Base-by-base conservation (phyloP, 2,888 invertebrate genomes). In the Cryptocheilus praepositus region DNA sequence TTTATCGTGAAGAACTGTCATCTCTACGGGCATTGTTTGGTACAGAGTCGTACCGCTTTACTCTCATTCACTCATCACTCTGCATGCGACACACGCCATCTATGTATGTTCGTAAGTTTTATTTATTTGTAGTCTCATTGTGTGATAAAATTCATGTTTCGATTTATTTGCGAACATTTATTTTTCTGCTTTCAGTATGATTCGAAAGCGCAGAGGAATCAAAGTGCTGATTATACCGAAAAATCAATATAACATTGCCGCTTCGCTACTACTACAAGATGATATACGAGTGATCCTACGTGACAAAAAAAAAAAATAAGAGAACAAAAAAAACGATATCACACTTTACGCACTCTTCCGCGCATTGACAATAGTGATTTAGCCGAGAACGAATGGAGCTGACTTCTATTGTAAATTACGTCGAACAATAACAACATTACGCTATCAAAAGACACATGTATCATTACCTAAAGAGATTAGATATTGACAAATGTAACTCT, bases 111-210 rank as follows among this genome's bases (percentile, higher is more conserved):
- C 64, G 85, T 84, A 68, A 74, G 69, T 81, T 82, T 71, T 77
- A 70, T 81, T 85, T 61, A 84, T 83, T 82, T 77, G 83, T 85
- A 83, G 84, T 77, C 61, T 80, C 83, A 83, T 80, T 82, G 82
- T 36, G 36, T 81, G 72, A 74, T 64, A 71, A 76, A 36, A 79
- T 83, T 74, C 68, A 68, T 80, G 76, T 71, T 55, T 49, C 7
- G 49, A 79, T 80, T 79, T 68, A 79, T 79, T 79, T 79, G 79
- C 79, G 62, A 76, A 73, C 64, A 76, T 79, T 36, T 79, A 72
- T 65, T 78, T 80, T 79, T 77, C 77, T 80, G 79, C 79, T 80
- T 79, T 79, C 79, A 79, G 77, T 79, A 77, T 79, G 76, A 79
- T 77, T 74, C 76, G 60, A 80, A 79, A 73, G 63, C 62, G 75